These are phyloP conservation scores for Eulimnadia texana DNA, from an alignment of 1,140 invertebrate genomes.

Conservation along the genomic window DNA sequence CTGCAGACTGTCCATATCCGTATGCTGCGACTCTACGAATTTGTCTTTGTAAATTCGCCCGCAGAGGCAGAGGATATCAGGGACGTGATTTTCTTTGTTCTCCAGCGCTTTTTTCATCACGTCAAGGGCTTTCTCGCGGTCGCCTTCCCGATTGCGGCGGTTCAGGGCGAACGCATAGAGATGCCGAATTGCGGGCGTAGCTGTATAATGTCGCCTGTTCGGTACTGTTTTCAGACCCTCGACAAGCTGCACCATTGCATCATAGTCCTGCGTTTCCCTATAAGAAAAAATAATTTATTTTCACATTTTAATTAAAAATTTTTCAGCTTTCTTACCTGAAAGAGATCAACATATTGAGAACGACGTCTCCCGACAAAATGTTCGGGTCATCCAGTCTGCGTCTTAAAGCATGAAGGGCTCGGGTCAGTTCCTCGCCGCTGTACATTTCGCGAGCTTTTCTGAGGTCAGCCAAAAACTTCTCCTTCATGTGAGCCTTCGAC, in stretches of 20 bases:
- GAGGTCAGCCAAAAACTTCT: slow-evolving; percentile 90
- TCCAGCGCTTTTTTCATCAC: slow-evolving; percentile 81
- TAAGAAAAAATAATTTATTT: neutral
- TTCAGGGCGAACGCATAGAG: slow-evolving; percentile 96
- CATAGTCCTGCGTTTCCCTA: slow-evolving; percentile 59
- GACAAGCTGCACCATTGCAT: slow-evolving; percentile 93
- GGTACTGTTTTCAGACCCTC: slow-evolving; percentile 89
- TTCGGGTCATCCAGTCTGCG: slow-evolving; percentile 91
- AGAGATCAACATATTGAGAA: slow-evolving; percentile 81
- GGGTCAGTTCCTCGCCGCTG: slow-evolving; percentile 69
- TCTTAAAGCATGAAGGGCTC: slow-evolving; percentile 75
- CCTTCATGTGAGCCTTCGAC: slow-evolving; percentile 89
- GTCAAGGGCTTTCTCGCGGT: slow-evolving; percentile 80
- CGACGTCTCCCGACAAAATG: slow-evolving; percentile 84
- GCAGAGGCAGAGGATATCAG: slow-evolving; percentile 94
- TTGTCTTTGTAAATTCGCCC: slow-evolving; percentile 98
- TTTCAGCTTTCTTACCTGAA: slow-evolving; percentile 73
- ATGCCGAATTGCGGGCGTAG: slow-evolving; percentile 78
- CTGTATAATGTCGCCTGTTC: slow-evolving; percentile 74
- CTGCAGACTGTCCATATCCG: slow-evolving; percentile 70
- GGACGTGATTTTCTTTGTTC: slow-evolving; percentile 81
- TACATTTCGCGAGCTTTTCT: slow-evolving; percentile 79
- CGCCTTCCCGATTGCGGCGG: slow-evolving; percentile 82
- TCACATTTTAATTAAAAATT: too few relatives aligned
- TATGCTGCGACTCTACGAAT: slow-evolving; percentile 89